phyloP scores from a whole-genome alignment of 37 sponge, comb jelly and placozoan species.

The Crambe crambe region DNA sequence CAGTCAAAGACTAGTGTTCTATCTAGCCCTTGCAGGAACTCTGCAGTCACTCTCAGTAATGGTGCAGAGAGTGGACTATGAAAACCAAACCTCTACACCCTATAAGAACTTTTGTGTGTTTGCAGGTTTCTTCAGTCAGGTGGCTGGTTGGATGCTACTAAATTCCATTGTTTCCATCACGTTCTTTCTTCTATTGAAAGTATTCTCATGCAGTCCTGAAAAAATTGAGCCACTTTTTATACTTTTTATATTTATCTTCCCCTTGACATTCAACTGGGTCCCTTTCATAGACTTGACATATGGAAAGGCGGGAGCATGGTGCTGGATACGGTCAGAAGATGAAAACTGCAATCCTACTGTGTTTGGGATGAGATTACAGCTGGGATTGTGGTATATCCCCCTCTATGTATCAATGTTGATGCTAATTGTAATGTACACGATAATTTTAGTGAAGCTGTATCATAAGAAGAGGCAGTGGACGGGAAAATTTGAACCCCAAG shows the following conservation, averaged over 20 bases:
- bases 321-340: conserved; percentile 63
- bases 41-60: conserved; percentile 25
- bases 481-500: background rate
- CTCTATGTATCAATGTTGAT: conserved; percentile 15
- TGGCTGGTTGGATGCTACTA: background rate
- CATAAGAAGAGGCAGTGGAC: background rate
- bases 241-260: conserved; percentile 43
- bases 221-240: conserved; percentile 7
- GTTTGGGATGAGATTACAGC: conserved; percentile 30
- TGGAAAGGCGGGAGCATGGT: conserved; percentile 66
- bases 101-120: background rate
- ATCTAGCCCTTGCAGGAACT: conserved; percentile 56
- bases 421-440: conserved; percentile 15
- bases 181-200: conserved; percentile 17
- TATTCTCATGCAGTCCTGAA: background rate
- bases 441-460: background rate
- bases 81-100: background rate
- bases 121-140: conserved; percentile 29
- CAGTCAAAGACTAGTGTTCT: conserved; percentile 77
- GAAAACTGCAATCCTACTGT: background rate
- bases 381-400: conserved; percentile 56
- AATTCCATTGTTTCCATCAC: conserved; percentile 17
- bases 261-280: conserved; percentile 48
- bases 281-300: conserved; percentile 59
- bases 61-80: conserved; percentile 27